A percentile compares a stretch with the other conserved stretches of the same genome.
Conservation (phyloP, 1,140 invertebrate species). For the Heliconius nattereri region DNA sequence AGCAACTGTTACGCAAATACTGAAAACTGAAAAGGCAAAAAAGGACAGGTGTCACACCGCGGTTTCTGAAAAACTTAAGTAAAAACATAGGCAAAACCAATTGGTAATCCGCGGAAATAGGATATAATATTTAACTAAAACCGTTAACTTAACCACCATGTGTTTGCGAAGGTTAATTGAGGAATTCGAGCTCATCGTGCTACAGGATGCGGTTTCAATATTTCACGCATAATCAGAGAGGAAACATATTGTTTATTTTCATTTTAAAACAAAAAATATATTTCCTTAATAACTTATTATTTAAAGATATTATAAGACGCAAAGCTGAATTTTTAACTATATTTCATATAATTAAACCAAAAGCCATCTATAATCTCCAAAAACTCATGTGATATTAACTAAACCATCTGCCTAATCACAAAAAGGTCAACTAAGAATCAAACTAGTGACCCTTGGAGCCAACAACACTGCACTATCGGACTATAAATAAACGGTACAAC, state of each 20-base stretch:
- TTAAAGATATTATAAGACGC: background rate
- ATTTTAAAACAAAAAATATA: too few relatives aligned
- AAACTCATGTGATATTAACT: background rate
- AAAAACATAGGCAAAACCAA: background rate
- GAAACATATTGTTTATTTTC: background rate
- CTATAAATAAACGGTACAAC: constrained; percentile 18
- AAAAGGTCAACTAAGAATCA: background rate
- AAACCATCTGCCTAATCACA: background rate
- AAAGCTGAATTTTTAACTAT: background rate
- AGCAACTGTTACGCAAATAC: background rate
- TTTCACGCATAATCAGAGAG: background rate
- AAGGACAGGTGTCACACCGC: background rate
- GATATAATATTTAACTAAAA: background rate
- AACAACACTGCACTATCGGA: background rate
- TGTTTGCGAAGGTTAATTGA: constrained; percentile 2
- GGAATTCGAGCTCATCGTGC: background rate
- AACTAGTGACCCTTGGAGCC: background rate
- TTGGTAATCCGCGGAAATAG: constrained; percentile 6
- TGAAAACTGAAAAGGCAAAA: background rate
- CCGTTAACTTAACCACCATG: constrained; percentile 1
- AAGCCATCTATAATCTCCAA: background rate
- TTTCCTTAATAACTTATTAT: too few relatives aligned
- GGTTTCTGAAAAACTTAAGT: background rate
- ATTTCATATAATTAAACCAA: background rate
- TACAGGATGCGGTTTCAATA: background rate